Evolutionary conservation across 2,888 invertebrate species (phyloP).

Genomic region (Empis stercorea): DNA sequence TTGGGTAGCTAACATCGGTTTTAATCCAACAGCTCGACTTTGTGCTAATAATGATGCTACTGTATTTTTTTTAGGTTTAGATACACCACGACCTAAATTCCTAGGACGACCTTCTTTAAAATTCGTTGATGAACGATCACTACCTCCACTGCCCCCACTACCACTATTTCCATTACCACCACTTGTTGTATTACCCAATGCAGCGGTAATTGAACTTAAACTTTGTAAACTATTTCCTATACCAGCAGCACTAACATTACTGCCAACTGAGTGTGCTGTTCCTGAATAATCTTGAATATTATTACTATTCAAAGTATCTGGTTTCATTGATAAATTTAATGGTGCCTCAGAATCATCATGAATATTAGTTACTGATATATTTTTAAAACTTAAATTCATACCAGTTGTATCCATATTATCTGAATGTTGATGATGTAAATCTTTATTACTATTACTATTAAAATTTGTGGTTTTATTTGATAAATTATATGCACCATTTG

Average conservation of each 20-base stretch:
- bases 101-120: constrained; percentile 66
- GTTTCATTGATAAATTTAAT: constrained; percentile 71
- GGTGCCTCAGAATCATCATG: constrained; percentile 59
- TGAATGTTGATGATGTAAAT: constrained; percentile 17
- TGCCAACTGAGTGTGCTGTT: constrained; percentile 7
- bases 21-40: constrained; percentile 67
- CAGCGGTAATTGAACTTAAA: constrained; percentile 35
- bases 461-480: constrained; percentile 32
- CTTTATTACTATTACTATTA: not conserved
- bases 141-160: constrained; percentile 15
- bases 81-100: constrained; percentile 74
- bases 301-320: constrained; percentile 24
- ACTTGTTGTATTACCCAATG: constrained; percentile 23
- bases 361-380: constrained; percentile 25
- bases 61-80: constrained; percentile 85
- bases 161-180: constrained; percentile 21
- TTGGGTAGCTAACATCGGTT: constrained; percentile 65
- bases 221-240: constrained; percentile 33
- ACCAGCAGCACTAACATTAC: constrained; percentile 9
- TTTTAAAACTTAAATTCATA: constrained; percentile 33
- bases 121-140: constrained; percentile 19
- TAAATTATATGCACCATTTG: constrained; percentile 39
- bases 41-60: constrained; percentile 79
- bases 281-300: constrained; percentile 8
- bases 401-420: constrained; percentile 21